Evolutionary conservation across 2,797 vertebrate genomes (phyloP), one percentile per base, ranked within the genome.

Genomic region (Coranthus polyacanthus): DNA sequence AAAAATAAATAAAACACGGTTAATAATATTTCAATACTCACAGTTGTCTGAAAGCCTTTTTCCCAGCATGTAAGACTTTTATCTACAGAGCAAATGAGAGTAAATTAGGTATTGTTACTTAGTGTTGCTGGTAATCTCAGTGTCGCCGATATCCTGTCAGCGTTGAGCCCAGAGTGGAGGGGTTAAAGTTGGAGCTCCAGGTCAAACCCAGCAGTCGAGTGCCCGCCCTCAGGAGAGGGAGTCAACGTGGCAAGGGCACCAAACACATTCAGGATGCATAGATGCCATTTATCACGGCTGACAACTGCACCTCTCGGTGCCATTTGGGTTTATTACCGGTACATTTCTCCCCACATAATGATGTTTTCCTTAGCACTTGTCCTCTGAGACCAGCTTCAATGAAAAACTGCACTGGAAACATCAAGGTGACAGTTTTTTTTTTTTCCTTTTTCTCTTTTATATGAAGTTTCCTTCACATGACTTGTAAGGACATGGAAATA

Each of bases 291-390:
- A 92, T 94, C 93, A 94, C 81, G 71, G 83, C 61, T 93, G 93
- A 93, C 91, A 86, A 91, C 79, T 86, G 79, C 81, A 87, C 90
- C 86, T 90, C 83, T 89, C 89, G 74, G 84, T 84, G 84, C 88
- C 88, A 87, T 92, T 92, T 92, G 89, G 88, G 88, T 92, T 93
- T 93, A 94, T 93, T 93, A 92, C 86, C 54, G 76, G 89, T 84
- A 91, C 89, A 89, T 91, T 92, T 88, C 85, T 89, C 77, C 84
- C 79, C 90, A 89, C 82, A 87, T 92, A 93, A 93, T 93, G 90
- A 89, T 88, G 89, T 90, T 91, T 92, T 93, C 84, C 86, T 86
- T 82, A 89, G 79, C 78, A 69, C 76, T 82, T 82, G 80, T 92
- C 92, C 92, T 92, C 84, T 61, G 91, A 91, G 92, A 87, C 76